Conservation (phyloP, 1,140 invertebrate species). For the Scaptodrosophila lebanonensis region DNA sequence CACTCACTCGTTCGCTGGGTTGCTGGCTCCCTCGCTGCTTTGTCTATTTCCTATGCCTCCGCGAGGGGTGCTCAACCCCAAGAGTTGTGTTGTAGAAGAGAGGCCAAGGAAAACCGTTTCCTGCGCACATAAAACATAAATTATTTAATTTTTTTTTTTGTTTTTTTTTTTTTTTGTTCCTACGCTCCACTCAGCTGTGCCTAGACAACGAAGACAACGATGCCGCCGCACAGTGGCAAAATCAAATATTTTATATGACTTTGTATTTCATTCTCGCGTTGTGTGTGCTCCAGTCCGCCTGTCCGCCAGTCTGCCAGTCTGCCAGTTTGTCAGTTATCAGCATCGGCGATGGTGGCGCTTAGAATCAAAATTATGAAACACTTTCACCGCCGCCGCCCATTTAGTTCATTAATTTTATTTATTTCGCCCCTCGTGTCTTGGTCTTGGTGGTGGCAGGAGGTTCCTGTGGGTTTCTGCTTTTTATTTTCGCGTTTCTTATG, state of each 20-base stretch:
- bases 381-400: slow-evolving; percentile 40
- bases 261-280: not conserved
- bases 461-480: slow-evolving; percentile 8
- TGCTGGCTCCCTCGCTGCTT: not conserved
- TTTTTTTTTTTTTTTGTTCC: not conserved
- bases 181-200: not conserved
- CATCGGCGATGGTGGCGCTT: slow-evolving; percentile 52
- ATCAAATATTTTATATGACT: slow-evolving; percentile 32
- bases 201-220: slow-evolving; percentile 19
- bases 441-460: no score
- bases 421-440: slow-evolving; percentile 33
- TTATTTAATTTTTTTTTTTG: slow-evolving; percentile 63
- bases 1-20: not conserved
- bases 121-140: slow-evolving; percentile 73
- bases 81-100: not conserved
- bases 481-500: slow-evolving; percentile 14
- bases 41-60: slow-evolving; percentile 33
- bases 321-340: slow-evolving; percentile 37
- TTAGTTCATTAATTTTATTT: slow-evolving; percentile 67
- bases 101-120: slow-evolving; percentile 50
- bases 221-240: not conserved
- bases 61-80: slow-evolving; percentile 27
- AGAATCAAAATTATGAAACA: slow-evolving; percentile 70
- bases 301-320: no score
- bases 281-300: no score